Conservation (phyloP, 2,797 vertebrate genomes). For the Phoeniculus purpureus region DNA sequence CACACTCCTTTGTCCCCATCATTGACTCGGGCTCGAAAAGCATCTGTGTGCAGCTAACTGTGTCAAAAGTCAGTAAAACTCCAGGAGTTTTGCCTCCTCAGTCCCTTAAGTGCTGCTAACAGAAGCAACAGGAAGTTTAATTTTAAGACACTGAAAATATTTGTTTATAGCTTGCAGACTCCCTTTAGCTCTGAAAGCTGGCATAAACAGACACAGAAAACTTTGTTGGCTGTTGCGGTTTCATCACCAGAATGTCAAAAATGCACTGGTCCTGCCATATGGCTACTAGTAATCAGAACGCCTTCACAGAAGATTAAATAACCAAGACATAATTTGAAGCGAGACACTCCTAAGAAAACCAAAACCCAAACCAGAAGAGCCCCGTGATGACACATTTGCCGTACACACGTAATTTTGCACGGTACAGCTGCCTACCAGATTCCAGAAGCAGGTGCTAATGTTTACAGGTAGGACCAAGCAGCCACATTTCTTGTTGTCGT, state of each 20-base stretch:
- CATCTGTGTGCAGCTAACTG: background rate
- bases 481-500: conserved; percentile 12
- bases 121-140: conserved; percentile 36
- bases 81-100: background rate
- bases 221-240: conserved; percentile 13
- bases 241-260: conserved; percentile 54
- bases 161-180: conserved; percentile 47
- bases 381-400: background rate
- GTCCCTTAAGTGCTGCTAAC: background rate
- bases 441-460: background rate
- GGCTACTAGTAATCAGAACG: background rate
- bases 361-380: conserved; percentile 37
- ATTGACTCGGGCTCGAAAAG: background rate
- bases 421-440: background rate
- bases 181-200: conserved; percentile 7
- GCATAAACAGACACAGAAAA: conserved; percentile 19
- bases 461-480: background rate
- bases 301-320: conserved; percentile 29
- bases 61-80: background rate
- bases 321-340: background rate
- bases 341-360: conserved; percentile 26
- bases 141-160: conserved; percentile 26
- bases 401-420: background rate
- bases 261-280: background rate
- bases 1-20: background rate